Evolutionary conservation across 2,888 invertebrate genomes (phyloP).

Genomic region (Aleiodes leptofemur): DNA sequence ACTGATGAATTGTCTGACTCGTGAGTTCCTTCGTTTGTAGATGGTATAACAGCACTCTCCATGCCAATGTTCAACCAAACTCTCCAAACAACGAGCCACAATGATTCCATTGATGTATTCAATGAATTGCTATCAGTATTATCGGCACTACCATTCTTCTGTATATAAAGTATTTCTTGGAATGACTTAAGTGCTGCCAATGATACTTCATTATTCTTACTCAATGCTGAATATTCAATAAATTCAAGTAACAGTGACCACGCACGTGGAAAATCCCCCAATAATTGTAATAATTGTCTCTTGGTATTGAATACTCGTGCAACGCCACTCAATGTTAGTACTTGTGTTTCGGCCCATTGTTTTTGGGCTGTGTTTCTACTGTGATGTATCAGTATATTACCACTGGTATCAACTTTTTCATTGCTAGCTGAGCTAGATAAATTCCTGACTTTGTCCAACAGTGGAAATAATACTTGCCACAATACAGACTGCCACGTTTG

Average conservation of each 20-base stretch:
- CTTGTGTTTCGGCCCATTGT: constrained; percentile 99
- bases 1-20: not conserved
- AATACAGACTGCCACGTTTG: constrained; percentile 96
- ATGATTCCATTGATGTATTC: constrained; percentile 77
- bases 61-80: constrained; percentile 93
- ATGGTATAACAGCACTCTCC: constrained; percentile 78
- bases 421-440: constrained; percentile 84
- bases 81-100: constrained; percentile 90
- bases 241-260: constrained; percentile 96
- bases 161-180: constrained; percentile 92
- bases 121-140: constrained; percentile 68
- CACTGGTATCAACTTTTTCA: constrained; percentile 92
- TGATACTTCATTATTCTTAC: constrained; percentile 96
- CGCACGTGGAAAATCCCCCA: constrained; percentile 94
- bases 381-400: constrained; percentile 97
- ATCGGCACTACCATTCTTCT: constrained; percentile 77
- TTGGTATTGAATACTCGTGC: constrained; percentile 95
- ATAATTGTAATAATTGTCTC: constrained; percentile 86
- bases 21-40: constrained; percentile 75
- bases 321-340: constrained; percentile 91
- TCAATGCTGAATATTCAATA: constrained; percentile 93
- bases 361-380: constrained; percentile 99
- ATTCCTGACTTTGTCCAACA: constrained; percentile 92
- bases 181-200: constrained; percentile 97
- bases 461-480: constrained; percentile 96